phyloP scores from a whole-genome alignment of 2,888 invertebrate species.

The Callimorpha dominula region DNA sequence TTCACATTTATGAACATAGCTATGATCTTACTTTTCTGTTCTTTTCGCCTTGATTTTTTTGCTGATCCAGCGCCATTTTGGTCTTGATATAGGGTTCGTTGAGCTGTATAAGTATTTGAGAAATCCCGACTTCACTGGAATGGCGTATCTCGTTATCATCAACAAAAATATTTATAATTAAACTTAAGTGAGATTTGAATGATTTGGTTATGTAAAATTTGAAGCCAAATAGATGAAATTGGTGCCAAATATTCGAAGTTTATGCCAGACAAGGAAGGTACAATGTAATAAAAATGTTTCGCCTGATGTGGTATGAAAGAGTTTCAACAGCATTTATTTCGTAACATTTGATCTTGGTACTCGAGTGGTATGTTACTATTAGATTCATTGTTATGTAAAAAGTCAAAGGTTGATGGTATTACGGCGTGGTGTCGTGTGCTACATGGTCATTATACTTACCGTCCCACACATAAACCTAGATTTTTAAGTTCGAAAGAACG shows the following conservation, averaged over 20 bases:
- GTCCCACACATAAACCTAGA: conserved; percentile 17
- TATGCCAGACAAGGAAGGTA: neutral
- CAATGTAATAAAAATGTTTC: neutral
- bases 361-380: conserved; percentile 8
- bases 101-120: too few relatives aligned
- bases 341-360: conserved; percentile 8
- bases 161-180: neutral
- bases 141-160: neutral
- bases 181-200: neutral
- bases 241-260: too few relatives aligned
- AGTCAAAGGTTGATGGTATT: conserved; percentile 26
- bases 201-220: neutral
- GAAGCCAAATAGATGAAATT: neutral
- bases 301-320: neutral
- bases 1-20: too few relatives aligned
- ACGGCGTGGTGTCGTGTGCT: conserved; percentile 12
- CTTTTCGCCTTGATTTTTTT: too few relatives aligned
- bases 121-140: too few relatives aligned
- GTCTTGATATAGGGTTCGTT: too few relatives aligned
- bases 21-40: too few relatives aligned
- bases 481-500: conserved; percentile 29
- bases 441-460: conserved; percentile 23
- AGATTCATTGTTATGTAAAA: conserved; percentile 33
- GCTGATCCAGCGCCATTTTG: too few relatives aligned
- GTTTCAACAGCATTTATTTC: conserved; percentile 4